These are phyloP conservation scores for Brienomyrus brachyistius DNA, from an alignment of 2,113 vertebrate species.

Conservation along the genomic window DNA sequence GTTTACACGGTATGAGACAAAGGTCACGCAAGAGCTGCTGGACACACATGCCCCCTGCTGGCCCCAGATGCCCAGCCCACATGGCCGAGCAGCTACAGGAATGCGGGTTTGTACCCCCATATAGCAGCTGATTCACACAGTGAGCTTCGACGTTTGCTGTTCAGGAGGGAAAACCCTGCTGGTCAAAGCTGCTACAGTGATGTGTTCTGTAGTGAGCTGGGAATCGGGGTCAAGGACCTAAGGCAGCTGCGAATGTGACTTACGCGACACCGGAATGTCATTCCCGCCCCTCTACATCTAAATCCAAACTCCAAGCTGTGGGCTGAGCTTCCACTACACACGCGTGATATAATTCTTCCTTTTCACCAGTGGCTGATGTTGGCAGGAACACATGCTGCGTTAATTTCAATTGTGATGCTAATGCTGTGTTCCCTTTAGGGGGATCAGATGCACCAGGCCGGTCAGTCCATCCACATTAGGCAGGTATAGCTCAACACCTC, in stretches of 20 bases:
- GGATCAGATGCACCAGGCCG: neutral
- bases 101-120: neutral
- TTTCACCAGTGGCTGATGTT: neutral
- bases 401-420: neutral
- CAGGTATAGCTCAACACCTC: neutral
- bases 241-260: neutral
- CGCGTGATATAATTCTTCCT: neutral
- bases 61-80: neutral
- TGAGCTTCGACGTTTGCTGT: neutral
- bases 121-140: neutral
- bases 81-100: neutral
- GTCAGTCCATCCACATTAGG: neutral
- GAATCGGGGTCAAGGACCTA: neutral
- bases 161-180: neutral
- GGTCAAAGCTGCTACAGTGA: neutral
- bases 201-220: neutral
- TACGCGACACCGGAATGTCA: neutral
- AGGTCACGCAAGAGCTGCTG: neutral
- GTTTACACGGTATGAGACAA: neutral
- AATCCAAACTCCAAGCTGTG: neutral
- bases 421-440: neutral
- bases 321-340: neutral
- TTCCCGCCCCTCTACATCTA: neutral
- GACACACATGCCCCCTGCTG: neutral
- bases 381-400: neutral